phyloP scores from a whole-genome alignment of 2,888 invertebrate genomes.

The Lysandra coridon region DNA sequence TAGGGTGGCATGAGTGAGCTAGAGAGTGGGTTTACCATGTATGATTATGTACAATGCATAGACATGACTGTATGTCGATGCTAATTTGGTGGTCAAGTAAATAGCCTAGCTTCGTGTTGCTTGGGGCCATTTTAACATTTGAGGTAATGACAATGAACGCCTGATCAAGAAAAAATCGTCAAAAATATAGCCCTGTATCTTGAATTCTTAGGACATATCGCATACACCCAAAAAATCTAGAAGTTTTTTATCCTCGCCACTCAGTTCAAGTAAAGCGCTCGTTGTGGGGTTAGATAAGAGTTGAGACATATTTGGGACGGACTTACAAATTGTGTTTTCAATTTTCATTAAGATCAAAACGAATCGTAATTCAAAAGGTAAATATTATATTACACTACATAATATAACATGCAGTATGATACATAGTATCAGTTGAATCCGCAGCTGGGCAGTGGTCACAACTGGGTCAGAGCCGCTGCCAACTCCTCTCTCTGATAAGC shows the following conservation, averaged over 20 bases:
- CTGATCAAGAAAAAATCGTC: background rate
- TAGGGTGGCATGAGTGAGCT: background rate
- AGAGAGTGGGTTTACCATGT: background rate
- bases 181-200: no score
- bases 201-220: no score
- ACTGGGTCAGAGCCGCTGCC: background rate
- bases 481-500: background rate
- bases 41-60: background rate
- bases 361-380: background rate
- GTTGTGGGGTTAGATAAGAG: no score
- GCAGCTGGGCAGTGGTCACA: constrained; percentile 7
- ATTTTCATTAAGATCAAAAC: background rate
- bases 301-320: no score
- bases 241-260: no score
- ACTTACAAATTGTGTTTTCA: no score
- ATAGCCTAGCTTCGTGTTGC: background rate
- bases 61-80: background rate
- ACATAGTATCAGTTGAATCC: background rate
- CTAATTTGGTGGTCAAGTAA: background rate
- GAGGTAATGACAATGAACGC: no score
- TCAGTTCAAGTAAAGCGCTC: no score
- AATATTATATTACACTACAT: background rate
- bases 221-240: no score
- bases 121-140: background rate
- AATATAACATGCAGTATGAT: background rate